phyloP scores from a whole-genome alignment of 1,140 invertebrate genomes.

The Zophobas morio region DNA sequence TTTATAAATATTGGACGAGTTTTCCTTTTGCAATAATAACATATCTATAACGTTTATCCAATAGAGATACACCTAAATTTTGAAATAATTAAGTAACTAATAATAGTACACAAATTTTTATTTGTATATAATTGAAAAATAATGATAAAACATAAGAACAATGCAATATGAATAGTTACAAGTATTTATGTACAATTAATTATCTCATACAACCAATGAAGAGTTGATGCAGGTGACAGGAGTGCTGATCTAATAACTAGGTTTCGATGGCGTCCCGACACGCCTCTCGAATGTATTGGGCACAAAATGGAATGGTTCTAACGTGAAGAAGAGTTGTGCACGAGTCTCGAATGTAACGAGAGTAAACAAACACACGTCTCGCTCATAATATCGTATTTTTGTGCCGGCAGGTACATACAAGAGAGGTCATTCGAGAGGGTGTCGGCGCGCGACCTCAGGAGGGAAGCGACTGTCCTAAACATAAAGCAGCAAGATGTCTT shows the following conservation, averaged over 20 bases:
- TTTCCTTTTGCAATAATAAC: conserved; percentile 18
- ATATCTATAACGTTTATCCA: conserved; percentile 16
- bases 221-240: conserved; percentile 59
- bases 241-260: conserved; percentile 57
- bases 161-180: conserved; percentile 62
- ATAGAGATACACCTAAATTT: conserved; percentile 34
- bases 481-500: conserved; percentile 56
- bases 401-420: conserved; percentile 43
- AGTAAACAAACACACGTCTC: not conserved
- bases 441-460: conserved; percentile 29
- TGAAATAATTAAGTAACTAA: conserved; percentile 45
- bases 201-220: conserved; percentile 57
- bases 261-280: conserved; percentile 14
- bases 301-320: conserved; percentile 48
- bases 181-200: conserved; percentile 60
- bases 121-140: conserved; percentile 43
- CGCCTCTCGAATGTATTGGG: conserved; percentile 32
- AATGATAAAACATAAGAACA: conserved; percentile 52
- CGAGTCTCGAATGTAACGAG: conserved; percentile 9
- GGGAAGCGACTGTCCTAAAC: conserved; percentile 54
- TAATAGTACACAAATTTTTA: conserved; percentile 49
- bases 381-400: conserved; percentile 31
- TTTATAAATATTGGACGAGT: conserved; percentile 45
- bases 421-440: conserved; percentile 24
- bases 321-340: conserved; percentile 17